A percentile compares a stretch with the other conserved stretches of the same genome.
Conservation (phyloP, 2,113 vertebrate species). For the Panthera leo region DNA sequence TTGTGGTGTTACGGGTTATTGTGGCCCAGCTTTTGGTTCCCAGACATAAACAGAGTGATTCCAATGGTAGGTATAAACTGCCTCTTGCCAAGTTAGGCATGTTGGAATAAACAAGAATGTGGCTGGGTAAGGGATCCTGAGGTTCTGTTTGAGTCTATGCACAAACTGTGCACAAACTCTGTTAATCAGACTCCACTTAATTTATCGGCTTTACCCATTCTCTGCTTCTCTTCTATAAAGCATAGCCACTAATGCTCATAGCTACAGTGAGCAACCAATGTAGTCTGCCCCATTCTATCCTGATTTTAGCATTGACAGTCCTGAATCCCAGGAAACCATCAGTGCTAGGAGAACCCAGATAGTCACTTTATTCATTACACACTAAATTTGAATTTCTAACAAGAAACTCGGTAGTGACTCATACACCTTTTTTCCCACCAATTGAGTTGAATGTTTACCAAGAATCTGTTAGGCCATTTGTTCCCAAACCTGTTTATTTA, state of each 20-base stretch:
- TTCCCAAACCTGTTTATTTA: constrained; percentile 27
- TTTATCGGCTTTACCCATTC: not conserved
- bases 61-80: not conserved
- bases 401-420: not conserved
- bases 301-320: not conserved
- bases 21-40: no score
- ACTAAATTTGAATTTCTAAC: not conserved
- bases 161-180: not conserved
- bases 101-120: not conserved
- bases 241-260: not conserved
- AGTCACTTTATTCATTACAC: not conserved
- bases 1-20: not conserved
- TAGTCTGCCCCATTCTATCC: not conserved
- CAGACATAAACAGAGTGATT: not conserved
- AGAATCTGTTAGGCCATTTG: constrained; percentile 24
- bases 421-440: not conserved
- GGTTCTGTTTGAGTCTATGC: not conserved
- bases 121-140: not conserved
- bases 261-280: not conserved
- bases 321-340: not conserved
- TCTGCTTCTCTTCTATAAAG: not conserved
- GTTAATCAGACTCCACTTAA: not conserved
- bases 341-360: not conserved
- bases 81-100: not conserved
- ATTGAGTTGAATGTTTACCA: constrained; percentile 1